Base-by-base conservation (phyloP, 2,113 vertebrate species). In the Xyrauchen texanus region DNA sequence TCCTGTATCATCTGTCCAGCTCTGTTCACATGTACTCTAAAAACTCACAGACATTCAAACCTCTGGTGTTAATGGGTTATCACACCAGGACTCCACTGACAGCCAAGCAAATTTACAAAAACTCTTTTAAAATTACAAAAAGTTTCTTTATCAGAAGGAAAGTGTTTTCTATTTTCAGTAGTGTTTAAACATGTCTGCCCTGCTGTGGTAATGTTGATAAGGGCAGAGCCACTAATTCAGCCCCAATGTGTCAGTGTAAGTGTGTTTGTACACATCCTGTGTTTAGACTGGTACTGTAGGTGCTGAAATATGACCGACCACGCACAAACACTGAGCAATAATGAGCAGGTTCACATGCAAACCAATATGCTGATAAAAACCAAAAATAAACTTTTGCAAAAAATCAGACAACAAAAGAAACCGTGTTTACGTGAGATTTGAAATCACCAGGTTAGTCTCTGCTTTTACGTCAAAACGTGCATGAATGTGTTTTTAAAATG, bases 161-260 rank as follows among this genome's bases (percentile, higher is more conserved):
- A 68, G 63, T 46, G 53, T 57, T 62, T 82, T 81, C 66, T 68
- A 57, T 68, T 57, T 66, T 74, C 66, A 65, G 42, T 45, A 12
- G 64, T 15, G 52, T 58, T 58, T 47, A 60, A 51, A 47, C 77
- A 61, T 7, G 8, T 21, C 58, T 60, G 42, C 51, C 1, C 57
- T 13, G 11, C 46, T 34, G 71, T 60, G 34, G 15, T 74, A 15
- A 63, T 52, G 15, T 42, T 74, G 71, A 74, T 77, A 72, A 81
- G 13, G 44, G 9, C 69, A 72, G 53, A 45, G 68, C 10, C 21
- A 42, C 8, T 34, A 7, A 7, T 12, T 58, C 13, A 15, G 55
- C 15, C 15, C 11, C 5, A 57, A 5, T 13, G 13, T 15, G 13
- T 15, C 21, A 34, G 21, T 34, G 21, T 34, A 34, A 34, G 21